A percentile compares a stretch with the other conserved stretches of the same genome.
Conservation (phyloP, 2,888 invertebrate genomes). For the Siphlonurus alternatus region DNA sequence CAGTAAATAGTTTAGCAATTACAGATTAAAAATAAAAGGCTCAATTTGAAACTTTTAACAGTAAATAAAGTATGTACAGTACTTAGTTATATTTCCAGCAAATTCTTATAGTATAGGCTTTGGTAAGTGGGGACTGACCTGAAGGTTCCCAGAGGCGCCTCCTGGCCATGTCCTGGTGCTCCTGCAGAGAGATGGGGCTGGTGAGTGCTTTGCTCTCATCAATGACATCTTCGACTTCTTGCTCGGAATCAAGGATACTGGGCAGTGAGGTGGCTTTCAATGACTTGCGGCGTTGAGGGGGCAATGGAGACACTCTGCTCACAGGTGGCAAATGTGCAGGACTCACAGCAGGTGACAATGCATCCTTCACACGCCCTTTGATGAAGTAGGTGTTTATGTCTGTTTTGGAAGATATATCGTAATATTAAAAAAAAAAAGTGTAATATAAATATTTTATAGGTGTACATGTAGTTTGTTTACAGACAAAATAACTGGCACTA, state of each 20-base stretch:
- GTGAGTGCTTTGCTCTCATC: constrained; percentile 1
- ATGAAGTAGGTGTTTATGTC: constrained; percentile 79
- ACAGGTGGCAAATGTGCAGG: constrained; percentile 19
- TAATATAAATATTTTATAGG: neutral
- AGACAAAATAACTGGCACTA: no score
- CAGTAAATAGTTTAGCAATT: no score
- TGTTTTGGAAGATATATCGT: constrained; percentile 26
- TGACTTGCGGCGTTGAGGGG: constrained; percentile 22
- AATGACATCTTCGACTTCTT: constrained; percentile 16
- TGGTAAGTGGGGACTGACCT: neutral
- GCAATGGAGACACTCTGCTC: constrained; percentile 23
- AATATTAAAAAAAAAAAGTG: constrained; percentile 6
- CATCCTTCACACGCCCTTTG: constrained; percentile 37
- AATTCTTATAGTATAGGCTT: no score
- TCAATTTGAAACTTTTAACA: neutral
- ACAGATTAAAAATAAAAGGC: neutral
- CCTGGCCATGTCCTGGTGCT: neutral
- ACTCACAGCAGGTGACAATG: neutral
- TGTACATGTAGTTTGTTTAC: no score
- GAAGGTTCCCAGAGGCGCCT: neutral
- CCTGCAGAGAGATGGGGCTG: neutral
- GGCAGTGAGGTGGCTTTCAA: constrained; percentile 61
- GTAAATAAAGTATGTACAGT: neutral
- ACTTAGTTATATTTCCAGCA: no score
- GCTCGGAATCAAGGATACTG: constrained; percentile 63